Conservation (phyloP, 2,888 invertebrate genomes). For the Apocheima hispidaria region DNA sequence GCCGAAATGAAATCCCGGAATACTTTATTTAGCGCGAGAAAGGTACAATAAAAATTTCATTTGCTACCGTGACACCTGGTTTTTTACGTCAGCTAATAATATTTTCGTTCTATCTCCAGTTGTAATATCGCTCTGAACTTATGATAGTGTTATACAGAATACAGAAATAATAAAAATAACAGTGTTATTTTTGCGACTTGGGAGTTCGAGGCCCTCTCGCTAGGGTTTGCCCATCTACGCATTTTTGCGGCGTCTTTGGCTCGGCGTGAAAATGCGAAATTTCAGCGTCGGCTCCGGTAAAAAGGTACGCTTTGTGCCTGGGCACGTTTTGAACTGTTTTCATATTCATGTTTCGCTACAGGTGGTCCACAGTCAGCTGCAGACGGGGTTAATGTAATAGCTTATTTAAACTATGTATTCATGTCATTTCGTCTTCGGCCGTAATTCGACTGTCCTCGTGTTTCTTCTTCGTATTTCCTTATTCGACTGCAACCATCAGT, state of each 20-base stretch:
- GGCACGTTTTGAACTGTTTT: constrained; percentile 60
- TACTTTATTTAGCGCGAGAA: constrained; percentile 37
- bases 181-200: constrained; percentile 55
- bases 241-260: constrained; percentile 71
- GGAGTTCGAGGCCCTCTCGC: constrained; percentile 45
- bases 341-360: constrained; percentile 64
- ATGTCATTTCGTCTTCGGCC: constrained; percentile 20
- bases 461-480: background rate
- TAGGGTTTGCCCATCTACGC: constrained; percentile 57
- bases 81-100: constrained; percentile 41
- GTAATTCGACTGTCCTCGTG: background rate
- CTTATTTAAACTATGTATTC: constrained; percentile 43
- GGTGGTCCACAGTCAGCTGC: constrained; percentile 58
- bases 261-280: constrained; percentile 65
- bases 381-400: constrained; percentile 39
- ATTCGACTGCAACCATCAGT: background rate
- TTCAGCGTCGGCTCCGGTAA: constrained; percentile 62
- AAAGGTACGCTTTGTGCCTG: constrained; percentile 68
- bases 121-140: constrained; percentile 28
- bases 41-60: constrained; percentile 49
- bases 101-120: constrained; percentile 31
- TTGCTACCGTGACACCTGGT: constrained; percentile 44
- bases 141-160: constrained; percentile 22
- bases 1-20: constrained; percentile 44
- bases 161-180: constrained; percentile 47